Evolutionary conservation across 2,113 vertebrate genomes (phyloP).

Genomic region (Pelobates fuscus): DNA sequence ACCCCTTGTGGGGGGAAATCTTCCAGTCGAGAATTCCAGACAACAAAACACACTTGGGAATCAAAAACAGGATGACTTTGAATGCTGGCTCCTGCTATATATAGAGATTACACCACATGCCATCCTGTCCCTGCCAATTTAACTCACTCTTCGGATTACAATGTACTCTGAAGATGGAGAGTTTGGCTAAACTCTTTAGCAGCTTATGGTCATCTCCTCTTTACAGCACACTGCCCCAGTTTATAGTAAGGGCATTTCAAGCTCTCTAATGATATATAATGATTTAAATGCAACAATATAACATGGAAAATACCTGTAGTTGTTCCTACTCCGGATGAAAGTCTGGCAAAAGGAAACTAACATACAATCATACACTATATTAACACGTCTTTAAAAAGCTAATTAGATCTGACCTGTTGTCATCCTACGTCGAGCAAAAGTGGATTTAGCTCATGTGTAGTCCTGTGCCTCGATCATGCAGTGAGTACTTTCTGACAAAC

Average conservation of each 20-base stretch:
- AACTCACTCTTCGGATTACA: conserved; percentile 62
- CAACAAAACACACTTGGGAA: conserved; percentile 19
- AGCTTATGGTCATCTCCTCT: conserved; percentile 60
- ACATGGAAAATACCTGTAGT: too few relatives aligned
- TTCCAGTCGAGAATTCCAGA: neutral
- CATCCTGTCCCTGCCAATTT: conserved; percentile 68
- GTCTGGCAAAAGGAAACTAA: too few relatives aligned
- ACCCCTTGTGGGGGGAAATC: neutral
- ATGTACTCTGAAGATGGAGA: conserved; percentile 50
- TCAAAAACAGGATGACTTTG: conserved; percentile 45
- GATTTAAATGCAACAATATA: too few relatives aligned
- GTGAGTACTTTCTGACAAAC: too few relatives aligned
- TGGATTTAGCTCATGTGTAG: too few relatives aligned
- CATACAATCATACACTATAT: too few relatives aligned
- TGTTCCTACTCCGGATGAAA: too few relatives aligned
- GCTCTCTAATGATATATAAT: neutral
- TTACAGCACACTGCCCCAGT: conserved; percentile 37
- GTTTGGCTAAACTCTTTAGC: conserved; percentile 53
- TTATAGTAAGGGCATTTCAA: neutral
- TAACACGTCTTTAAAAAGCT: too few relatives aligned
- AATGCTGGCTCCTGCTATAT: conserved; percentile 60
- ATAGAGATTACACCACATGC: conserved; percentile 65
- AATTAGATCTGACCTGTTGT: too few relatives aligned
- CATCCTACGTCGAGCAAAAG: too few relatives aligned
- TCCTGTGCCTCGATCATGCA: too few relatives aligned